Evolutionary conservation across 2,113 vertebrate species (phyloP).

Genomic region (Orthonyx spaldingii): DNA sequence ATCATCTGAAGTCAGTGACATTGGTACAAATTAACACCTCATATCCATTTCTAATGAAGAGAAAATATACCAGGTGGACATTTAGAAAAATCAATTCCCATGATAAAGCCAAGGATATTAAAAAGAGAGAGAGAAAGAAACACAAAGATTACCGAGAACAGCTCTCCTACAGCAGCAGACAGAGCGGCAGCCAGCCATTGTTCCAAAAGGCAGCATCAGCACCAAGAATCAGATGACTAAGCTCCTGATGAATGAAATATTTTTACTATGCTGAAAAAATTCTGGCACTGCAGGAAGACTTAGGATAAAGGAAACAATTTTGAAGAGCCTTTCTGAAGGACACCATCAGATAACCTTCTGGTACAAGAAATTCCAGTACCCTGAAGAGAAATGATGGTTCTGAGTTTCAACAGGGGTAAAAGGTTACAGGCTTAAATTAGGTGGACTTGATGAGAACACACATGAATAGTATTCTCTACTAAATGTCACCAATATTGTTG

Average conservation of each 20-base stretch:
- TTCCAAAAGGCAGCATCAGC: constrained; percentile 52
- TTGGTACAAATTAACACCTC: constrained; percentile 20
- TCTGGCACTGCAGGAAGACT: constrained; percentile 34
- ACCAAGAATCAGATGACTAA: constrained; percentile 66
- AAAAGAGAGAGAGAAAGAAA: constrained; percentile 39
- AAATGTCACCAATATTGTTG: background rate
- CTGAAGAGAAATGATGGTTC: background rate
- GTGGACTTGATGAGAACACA: background rate
- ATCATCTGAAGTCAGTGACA: constrained; percentile 16
- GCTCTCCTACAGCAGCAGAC: constrained; percentile 34
- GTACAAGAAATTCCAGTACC: background rate
- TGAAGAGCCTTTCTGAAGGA: constrained; percentile 48
- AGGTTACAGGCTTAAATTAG: background rate
- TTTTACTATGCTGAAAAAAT: constrained; percentile 62
- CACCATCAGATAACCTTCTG: constrained; percentile 6
- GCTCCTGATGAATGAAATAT: constrained; percentile 66
- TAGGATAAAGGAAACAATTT: constrained; percentile 31
- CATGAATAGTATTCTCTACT: background rate
- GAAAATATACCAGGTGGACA: constrained; percentile 40
- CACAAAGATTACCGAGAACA: background rate
- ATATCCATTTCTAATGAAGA: background rate
- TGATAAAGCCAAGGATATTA: constrained; percentile 62
- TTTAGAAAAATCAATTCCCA: constrained; percentile 50
- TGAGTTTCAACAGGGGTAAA: background rate
- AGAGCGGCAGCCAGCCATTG: constrained; percentile 64